Percentiles rank a stretch among this genome's conserved stretches.
Conservation (phyloP, 2,888 invertebrate species). For the Eretmocerus hayati region DNA sequence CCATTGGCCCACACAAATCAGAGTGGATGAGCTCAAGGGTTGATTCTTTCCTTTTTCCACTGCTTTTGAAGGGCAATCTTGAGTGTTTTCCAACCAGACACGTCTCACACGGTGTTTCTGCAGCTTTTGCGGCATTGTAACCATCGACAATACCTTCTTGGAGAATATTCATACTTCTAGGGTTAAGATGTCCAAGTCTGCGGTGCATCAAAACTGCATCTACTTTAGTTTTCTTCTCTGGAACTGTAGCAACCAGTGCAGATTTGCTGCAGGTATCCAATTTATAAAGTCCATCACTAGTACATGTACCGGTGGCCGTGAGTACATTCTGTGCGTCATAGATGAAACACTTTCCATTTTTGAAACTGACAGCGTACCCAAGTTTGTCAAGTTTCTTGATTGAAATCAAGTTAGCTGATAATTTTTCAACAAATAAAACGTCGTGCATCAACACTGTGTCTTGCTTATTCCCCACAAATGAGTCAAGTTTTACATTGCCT, state of each 20-base stretch:
- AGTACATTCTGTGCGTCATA: not conserved
- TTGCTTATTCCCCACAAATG: too few species aligned
- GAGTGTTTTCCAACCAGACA: conserved; percentile 28
- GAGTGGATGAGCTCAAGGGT: too few species aligned
- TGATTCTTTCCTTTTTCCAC: conserved; percentile 19
- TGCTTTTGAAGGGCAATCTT: conserved; percentile 9
- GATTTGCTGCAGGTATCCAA: not conserved
- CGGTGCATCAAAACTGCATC: not conserved
- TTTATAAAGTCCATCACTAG: not conserved
- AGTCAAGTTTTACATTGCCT: too few species aligned
- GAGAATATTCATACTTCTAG: not conserved
- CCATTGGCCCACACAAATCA: too few species aligned
- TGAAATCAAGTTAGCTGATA: too few species aligned
- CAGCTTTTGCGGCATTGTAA: not conserved
- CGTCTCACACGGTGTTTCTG: conserved; percentile 17
- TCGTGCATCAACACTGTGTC: too few species aligned
- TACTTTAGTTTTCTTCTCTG: conserved; percentile 1
- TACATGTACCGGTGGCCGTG: not conserved
- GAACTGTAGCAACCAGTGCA: not conserved
- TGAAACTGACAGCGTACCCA: too few species aligned
- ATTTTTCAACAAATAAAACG: too few species aligned
- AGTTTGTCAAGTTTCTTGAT: too few species aligned
- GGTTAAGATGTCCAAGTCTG: not conserved
- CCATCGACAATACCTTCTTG: not conserved
- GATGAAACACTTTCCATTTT: too few species aligned